phyloP scores from a whole-genome alignment of 2,113 vertebrate genomes.

The Eleginops maclovinus region DNA sequence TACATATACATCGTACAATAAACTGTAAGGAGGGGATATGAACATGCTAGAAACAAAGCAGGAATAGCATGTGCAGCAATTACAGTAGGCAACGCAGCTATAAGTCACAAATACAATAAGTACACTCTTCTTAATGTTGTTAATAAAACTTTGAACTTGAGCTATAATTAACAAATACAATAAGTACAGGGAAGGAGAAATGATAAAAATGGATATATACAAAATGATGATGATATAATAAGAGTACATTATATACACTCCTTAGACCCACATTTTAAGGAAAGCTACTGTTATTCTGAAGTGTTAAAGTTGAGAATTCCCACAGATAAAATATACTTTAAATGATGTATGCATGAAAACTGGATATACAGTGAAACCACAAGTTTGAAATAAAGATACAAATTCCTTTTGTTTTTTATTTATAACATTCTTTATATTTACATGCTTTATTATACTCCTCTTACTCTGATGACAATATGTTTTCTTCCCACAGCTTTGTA shows the following conservation, averaged over 20 bases:
- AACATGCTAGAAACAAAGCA: background rate
- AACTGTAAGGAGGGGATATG: background rate
- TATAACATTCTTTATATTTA: background rate
- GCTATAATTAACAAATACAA: background rate
- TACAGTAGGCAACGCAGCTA: background rate
- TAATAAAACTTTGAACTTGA: too few species aligned
- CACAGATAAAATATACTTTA: background rate
- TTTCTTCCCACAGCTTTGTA: background rate
- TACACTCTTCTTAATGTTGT: too few species aligned
- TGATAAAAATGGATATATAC: background rate
- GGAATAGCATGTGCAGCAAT: background rate
- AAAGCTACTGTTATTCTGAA: background rate
- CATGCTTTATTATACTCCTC: background rate
- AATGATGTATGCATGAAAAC: background rate
- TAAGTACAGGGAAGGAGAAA: background rate
- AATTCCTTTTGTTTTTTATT: background rate
- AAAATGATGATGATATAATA: background rate
- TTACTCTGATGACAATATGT: background rate
- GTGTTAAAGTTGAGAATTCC: too few species aligned
- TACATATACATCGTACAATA: background rate
- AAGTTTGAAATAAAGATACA: background rate
- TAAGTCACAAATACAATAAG: background rate
- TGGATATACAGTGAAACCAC: background rate
- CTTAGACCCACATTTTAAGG: too few species aligned
- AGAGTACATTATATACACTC: background rate